Percentiles rank a stretch among this genome's conserved stretches.
phyloP scores from a whole-genome alignment of 2,113 vertebrate genomes.

The Naja naja region DNA sequence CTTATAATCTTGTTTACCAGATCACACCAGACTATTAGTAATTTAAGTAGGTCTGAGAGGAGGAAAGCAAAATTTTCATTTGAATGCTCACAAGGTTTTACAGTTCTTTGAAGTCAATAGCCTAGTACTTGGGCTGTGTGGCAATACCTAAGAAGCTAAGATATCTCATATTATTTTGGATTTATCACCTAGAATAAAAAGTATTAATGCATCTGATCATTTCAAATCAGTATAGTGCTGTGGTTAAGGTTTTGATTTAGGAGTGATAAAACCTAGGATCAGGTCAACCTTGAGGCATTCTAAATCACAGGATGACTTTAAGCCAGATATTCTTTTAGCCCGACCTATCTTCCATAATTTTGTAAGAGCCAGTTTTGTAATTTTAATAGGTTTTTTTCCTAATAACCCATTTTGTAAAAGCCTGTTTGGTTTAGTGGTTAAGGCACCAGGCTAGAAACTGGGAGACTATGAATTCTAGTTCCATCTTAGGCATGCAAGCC shows the following conservation, averaged over 20 bases:
- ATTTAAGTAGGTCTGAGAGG: not conserved
- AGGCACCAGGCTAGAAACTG: not conserved
- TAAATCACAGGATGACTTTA: not conserved
- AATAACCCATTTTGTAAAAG: not conserved
- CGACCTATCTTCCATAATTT: not conserved
- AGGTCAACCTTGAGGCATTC: not conserved
- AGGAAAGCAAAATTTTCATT: not conserved
- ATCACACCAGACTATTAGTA: not conserved
- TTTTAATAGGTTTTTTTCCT: not conserved
- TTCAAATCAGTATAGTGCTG: not conserved
- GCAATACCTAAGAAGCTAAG: not conserved
- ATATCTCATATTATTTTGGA: not conserved
- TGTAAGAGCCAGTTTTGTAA: not conserved
- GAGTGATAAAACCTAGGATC: not conserved
- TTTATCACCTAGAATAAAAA: not conserved
- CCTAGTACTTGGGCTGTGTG: not conserved
- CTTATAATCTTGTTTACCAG: not conserved
- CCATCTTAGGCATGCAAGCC: not conserved
- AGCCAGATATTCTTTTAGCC: not conserved
- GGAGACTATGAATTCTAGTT: not conserved
- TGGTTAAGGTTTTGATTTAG: not conserved
- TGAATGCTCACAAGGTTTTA: not conserved
- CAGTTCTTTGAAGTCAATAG: not conserved
- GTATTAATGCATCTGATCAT: not conserved
- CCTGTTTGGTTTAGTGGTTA: not conserved